Evolutionary conservation across 2,113 vertebrate species (phyloP).

Genomic region (Dromiciops gliroides): DNA sequence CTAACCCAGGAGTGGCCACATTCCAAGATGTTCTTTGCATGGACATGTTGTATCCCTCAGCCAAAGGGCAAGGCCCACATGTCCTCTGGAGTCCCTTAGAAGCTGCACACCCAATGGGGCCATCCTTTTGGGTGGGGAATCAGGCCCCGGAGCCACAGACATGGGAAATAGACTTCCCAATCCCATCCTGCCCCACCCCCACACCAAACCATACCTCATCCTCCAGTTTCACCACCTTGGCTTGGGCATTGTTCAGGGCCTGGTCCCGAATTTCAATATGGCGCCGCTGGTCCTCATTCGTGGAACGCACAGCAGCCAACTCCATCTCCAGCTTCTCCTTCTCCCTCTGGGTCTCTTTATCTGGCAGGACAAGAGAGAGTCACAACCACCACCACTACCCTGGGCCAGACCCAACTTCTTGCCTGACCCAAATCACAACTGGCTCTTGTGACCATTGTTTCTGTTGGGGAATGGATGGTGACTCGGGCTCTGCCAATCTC

Average conservation of each 20-base stretch:
- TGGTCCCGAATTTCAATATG: conserved; percentile 99
- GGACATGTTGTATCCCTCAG: neutral
- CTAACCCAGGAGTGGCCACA: neutral
- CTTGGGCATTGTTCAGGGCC: conserved; percentile 96
- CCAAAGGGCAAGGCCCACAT: neutral
- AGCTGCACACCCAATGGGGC: neutral
- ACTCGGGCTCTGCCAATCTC: neutral
- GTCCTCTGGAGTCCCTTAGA: neutral
- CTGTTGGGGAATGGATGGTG: too few relatives aligned
- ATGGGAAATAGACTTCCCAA: neutral
- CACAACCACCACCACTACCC: neutral
- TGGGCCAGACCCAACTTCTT: conserved; percentile 39
- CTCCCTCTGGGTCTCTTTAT: conserved; percentile 94
- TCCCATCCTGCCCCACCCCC: neutral
- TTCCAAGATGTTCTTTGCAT: neutral
- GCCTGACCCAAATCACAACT: conserved; percentile 27
- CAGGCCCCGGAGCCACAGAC: neutral
- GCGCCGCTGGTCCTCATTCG: conserved; percentile 95
- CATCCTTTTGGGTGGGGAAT: neutral
- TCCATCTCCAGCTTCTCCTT: conserved; percentile 98
- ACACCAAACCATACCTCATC: conserved; percentile 90
- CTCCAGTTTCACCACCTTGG: conserved; percentile 98
- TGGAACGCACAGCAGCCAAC: conserved; percentile 91
- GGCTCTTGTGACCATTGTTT: neutral
- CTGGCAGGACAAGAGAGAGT: conserved; percentile 78